phyloP scores from a whole-genome alignment of 2,888 invertebrate genomes.

The Apodemia duryi region DNA sequence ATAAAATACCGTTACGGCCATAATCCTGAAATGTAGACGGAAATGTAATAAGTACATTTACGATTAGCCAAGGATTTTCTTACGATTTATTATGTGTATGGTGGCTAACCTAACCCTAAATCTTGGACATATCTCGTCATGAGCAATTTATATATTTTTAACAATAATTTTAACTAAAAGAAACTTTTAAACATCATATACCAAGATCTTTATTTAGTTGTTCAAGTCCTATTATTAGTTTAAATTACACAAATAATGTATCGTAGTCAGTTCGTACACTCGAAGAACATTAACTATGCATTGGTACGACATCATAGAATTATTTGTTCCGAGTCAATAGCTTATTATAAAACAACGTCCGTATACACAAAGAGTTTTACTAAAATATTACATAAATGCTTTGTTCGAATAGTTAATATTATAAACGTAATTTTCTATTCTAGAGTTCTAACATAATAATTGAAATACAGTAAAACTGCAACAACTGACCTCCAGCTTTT shows the following conservation, averaged over 20 bases:
- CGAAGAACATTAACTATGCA: conserved; percentile 10
- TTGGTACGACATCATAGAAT: conserved; percentile 12
- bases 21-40: too few species aligned
- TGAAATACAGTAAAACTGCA: too few species aligned
- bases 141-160: too few species aligned
- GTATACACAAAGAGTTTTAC: conserved; percentile 23
- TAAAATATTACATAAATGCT: conserved; percentile 23
- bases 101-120: too few species aligned
- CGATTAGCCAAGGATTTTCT: too few species aligned
- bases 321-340: conserved; percentile 51
- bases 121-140: too few species aligned
- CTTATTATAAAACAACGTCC: conserved; percentile 32
- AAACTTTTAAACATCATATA: neutral
- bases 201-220: conserved; percentile 3
- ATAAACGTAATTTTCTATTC: neutral
- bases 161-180: neutral
- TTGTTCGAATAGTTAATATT: neutral
- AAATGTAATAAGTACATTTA: too few species aligned
- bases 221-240: conserved; percentile 9
- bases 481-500: too few species aligned
- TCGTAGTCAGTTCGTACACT: neutral
- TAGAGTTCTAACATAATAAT: too few species aligned
- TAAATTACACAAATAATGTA: conserved; percentile 13
- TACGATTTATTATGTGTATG: too few species aligned
- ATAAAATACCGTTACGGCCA: too few species aligned